Percentiles rank a stretch among this genome's conserved stretches.
Conservation (phyloP, 2,888 invertebrate genomes). For the Stratiomys singularior region DNA sequence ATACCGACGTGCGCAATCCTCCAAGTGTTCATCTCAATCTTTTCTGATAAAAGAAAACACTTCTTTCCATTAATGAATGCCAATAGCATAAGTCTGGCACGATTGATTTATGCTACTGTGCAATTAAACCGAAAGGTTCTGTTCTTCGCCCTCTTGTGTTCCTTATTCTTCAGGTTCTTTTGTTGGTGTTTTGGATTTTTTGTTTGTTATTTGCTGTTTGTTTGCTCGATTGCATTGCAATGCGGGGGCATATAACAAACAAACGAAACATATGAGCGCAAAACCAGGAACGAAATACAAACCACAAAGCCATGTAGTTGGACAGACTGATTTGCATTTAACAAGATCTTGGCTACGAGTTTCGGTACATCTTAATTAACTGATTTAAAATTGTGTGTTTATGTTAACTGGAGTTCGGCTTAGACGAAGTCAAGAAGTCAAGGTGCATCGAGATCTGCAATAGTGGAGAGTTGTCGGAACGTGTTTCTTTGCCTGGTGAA, state of each 20-base stretch:
- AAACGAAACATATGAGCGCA: slow-evolving; percentile 41
- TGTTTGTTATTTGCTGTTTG: no score
- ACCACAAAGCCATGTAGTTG: slow-evolving; percentile 47
- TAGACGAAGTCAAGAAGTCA: neutral
- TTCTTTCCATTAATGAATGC: slow-evolving; percentile 31
- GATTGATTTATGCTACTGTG: slow-evolving; percentile 52
- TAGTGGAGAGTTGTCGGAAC: neutral
- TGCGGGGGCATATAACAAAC: slow-evolving; percentile 45
- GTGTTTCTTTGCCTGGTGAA: neutral
- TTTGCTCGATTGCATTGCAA: neutral
- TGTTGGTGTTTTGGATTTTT: neutral
- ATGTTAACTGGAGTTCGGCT: slow-evolving; percentile 43
- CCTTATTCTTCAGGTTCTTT: neutral
- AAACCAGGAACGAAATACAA: slow-evolving; percentile 46
- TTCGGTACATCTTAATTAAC: slow-evolving; percentile 53
- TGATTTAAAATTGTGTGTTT: slow-evolving; percentile 48
- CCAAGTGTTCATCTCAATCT: neutral
- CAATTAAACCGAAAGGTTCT: slow-evolving; percentile 50
- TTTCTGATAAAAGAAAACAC: neutral
- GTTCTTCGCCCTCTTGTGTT: slow-evolving; percentile 40
- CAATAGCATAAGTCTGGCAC: slow-evolving; percentile 24
- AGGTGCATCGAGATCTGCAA: neutral
- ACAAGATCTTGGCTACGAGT: slow-evolving; percentile 49
- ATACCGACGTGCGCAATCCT: neutral
- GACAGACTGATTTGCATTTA: slow-evolving; percentile 53